Evolutionary conservation across 1,140 invertebrate genomes (phyloP), one percentile per base, ranked within the genome.

Genomic region (Apis laboriosa): DNA sequence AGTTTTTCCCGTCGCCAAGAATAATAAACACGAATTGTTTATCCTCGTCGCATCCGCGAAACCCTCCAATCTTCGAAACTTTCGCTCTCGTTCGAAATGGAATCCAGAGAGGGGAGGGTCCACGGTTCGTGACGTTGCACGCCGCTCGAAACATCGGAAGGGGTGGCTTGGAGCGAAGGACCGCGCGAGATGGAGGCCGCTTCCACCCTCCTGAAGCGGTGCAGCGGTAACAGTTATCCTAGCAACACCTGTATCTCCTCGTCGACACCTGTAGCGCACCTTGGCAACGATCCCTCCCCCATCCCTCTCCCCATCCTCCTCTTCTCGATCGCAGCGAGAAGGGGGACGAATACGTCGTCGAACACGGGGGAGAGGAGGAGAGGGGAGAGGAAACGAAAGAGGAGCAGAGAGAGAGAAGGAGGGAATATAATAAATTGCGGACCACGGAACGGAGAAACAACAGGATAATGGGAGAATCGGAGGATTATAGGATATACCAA

Each of bases 221-320:
- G 13, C 64, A 76, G 85, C 80, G 77, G 83, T 84, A 88, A 85
- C 84, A 80, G 84, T 79, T 81, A 88, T 87, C 80, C 87, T 84
- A 86, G 81, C 86, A 91, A 91, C 89, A 92, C 89, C 92, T 91
- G 91, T 92, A 93, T 91, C 88, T 88, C 90, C 88, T 88, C 90
- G 91, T 92, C 90, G 91, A 92, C 92, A 93, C 92, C 92, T 93
- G 92, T 93, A 92, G 92, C 92, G 83, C 86, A 88, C 78, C 83
- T 63, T 60, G 9, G 43, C 49, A 76, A 81, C 80, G 78, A 87
- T 88, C 84, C 84, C 76, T 61, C 63, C 74, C 63, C n/a, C n/a
- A n/a, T 28, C 66, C 24, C 24, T 51, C 55, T 19, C 24, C 21
- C 24, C 63, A 53, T 63, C 73, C 28, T 19, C 64, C 70, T 56